Base-by-base conservation (phyloP, 2,113 vertebrate species). In the Percopsis transmontana region DNA sequence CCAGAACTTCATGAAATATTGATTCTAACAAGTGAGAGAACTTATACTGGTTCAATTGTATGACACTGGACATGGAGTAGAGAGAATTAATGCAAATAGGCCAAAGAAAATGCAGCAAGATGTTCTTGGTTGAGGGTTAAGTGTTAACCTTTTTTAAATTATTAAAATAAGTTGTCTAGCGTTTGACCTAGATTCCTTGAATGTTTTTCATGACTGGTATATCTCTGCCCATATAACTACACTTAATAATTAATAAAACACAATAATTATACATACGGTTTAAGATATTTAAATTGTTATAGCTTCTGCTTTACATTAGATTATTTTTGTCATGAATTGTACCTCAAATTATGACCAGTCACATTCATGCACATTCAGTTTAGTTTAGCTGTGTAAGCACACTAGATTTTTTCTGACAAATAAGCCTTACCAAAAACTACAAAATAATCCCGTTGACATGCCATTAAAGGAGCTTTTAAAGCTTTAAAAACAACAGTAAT, bases 1-100 rank as follows among this genome's bases (percentile, higher is more conserved):
- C 67, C 75, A 71, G 68, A 60, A 42, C 21, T 55, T 38, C 72
- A 82, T 90, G 57, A 85, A 89, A 90, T 85, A 90, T 89, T 86
- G 48, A 91, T 83, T 62, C 14, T 59, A 48, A 62, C 62, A 72
- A 66, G 53, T 59, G 6, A 57, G 42, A 61, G 52, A 20, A 48
- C 78, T 80, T 76, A 75, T 58, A 51, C 40, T 63, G 63, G 63
- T 33, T 44, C 59, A 72, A 79, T 38, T 59, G 58, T 58, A 64
- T 38, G 20, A 76, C 73, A 68, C 48, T 68, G 27, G 48, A 72
- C 23, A 19, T 51, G 15, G 2, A 13, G 47, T 16, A 23, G 39
- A 64, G 27, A 62, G 24, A 45, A 69, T 61, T 55, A 41, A 60
- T 52, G 62, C 59, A 41, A n/a, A 45, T 14, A 38, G 39, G 41